Percentiles rank a stretch among this genome's conserved stretches.
Conservation (phyloP, 2,113 vertebrate genomes). For the Gymnobelideus leadbeateri region DNA sequence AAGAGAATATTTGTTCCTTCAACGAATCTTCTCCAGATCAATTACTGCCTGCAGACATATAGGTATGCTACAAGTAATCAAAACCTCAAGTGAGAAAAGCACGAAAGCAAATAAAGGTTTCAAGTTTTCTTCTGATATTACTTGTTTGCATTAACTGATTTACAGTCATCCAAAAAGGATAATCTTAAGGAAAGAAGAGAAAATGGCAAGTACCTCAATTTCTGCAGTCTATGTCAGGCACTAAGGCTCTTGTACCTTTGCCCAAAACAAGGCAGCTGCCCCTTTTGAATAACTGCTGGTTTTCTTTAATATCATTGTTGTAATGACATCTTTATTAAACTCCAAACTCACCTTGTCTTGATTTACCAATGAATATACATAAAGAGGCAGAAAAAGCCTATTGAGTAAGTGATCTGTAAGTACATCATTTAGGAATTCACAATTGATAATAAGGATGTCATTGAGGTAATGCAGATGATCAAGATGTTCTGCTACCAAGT, state of each 20-base stretch:
- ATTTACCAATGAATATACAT: conserved; percentile 94
- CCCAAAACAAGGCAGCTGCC: not conserved
- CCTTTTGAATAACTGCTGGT: not conserved
- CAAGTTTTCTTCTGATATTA: not conserved
- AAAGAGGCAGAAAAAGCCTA: conserved; percentile 96
- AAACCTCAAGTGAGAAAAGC: not conserved
- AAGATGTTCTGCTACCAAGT: conserved; percentile 97
- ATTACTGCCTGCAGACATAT: not conserved
- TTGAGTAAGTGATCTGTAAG: conserved; percentile 98
- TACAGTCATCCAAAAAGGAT: not conserved
- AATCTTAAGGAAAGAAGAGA: not conserved
- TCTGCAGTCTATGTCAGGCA: too few species aligned
- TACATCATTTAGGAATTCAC: conserved; percentile 98
- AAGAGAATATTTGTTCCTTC: not conserved
- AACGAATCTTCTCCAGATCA: conserved; percentile 4
- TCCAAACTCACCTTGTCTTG: conserved; percentile 87
- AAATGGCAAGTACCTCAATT: not conserved
- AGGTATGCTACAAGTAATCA: not conserved
- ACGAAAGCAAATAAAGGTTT: not conserved
- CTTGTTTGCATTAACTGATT: conserved; percentile 22
- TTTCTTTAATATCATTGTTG: not conserved
- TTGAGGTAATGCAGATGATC: conserved; percentile 99
- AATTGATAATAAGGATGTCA: conserved; percentile 98
- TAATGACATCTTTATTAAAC: not conserved
- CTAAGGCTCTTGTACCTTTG: not conserved